Evolutionary conservation across 2,113 vertebrate species (phyloP), one percentile per base, ranked within the genome.

Genomic region (Daubentonia madagascariensis): DNA sequence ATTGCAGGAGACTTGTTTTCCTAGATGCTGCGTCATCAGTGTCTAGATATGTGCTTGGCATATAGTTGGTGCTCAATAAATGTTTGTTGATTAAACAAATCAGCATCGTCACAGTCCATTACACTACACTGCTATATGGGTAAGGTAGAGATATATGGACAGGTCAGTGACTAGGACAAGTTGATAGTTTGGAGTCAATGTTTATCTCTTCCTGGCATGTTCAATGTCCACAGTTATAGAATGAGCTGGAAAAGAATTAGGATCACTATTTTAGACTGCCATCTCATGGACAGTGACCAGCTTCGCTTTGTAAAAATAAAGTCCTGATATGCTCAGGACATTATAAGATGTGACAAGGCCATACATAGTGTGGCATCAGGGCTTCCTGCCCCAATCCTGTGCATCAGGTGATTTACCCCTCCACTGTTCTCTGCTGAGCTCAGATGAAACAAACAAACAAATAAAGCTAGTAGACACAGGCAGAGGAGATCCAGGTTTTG

Each of bases 201-300:
- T 85, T 68, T 48, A 16, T 11, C 17, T 89, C 78, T 85, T 89
- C n/a, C 23, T 35, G 18, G 20, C 18, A 0, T n/a, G 30, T 79
- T 54, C 72, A n/a, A 4, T n/a, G 30, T 54, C 35, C 78, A 23
- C 18, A 6, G 35, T 28, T 5, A 57, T 16, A 54, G 63, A 75
- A 94, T 22, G 25, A 89, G 18, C 11, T 81, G 59, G 37, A 52
- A 57, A 85, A 73, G 30, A 85, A n/a, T 65, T n/a, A 35, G 10
- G 65, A 40, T 85, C 30, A 32, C 52, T 91, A 20, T 65, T 79
- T 88, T 57, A 91, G 48, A 59, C 63, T 92, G 54, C 85, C 76
- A 30, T 50, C 63, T 94, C 85, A 85, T 17, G 81, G 85, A 85
- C 70, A 75, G 45, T 73, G 76, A 79, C 18, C n/a, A 68, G 54